Conservation (phyloP, 1,140 invertebrate species). For the Anagrus nilaparvatae region DNA sequence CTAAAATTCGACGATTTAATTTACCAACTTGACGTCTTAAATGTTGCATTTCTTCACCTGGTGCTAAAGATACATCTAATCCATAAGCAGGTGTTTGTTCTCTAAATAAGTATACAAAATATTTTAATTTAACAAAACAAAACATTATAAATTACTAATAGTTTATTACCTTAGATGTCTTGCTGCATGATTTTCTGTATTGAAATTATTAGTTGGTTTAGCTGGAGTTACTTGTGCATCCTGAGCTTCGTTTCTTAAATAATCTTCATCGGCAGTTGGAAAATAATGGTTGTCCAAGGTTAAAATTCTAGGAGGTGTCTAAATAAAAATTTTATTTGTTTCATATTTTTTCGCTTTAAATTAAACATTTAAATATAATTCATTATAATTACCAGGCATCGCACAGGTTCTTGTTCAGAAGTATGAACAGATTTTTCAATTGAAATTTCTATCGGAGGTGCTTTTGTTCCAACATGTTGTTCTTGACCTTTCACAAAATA, state of each 20-base stretch:
- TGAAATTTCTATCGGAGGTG: slow-evolving; percentile 70
- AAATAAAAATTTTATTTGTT: slow-evolving; percentile 12
- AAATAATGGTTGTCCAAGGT: slow-evolving; percentile 73
- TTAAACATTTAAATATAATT: not conserved
- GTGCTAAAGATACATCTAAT: slow-evolving; percentile 54
- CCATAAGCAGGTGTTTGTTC: slow-evolving; percentile 52
- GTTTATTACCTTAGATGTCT: slow-evolving; percentile 29
- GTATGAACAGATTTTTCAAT: slow-evolving; percentile 71
- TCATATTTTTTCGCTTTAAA: not conserved
- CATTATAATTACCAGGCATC: slow-evolving; percentile 48
- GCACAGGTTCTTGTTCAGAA: slow-evolving; percentile 55
- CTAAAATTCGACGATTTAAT: slow-evolving; percentile 72
- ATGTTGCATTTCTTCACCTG: slow-evolving; percentile 70
- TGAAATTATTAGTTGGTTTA: slow-evolving; percentile 18
- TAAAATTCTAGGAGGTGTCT: slow-evolving; percentile 71
- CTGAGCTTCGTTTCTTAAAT: slow-evolving; percentile 24
- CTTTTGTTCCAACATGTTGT: slow-evolving; percentile 70
- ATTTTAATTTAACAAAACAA: no score
- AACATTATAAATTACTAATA: slow-evolving; percentile 7
- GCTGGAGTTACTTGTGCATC: slow-evolving; percentile 19
- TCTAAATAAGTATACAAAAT: slow-evolving; percentile 33
- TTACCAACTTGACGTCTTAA: slow-evolving; percentile 73
- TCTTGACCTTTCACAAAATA: slow-evolving; percentile 52
- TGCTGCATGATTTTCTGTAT: slow-evolving; percentile 25
- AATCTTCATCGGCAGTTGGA: slow-evolving; percentile 57